phyloP scores from a whole-genome alignment of 1,140 invertebrate species.

The Drosophila carrolli region DNA sequence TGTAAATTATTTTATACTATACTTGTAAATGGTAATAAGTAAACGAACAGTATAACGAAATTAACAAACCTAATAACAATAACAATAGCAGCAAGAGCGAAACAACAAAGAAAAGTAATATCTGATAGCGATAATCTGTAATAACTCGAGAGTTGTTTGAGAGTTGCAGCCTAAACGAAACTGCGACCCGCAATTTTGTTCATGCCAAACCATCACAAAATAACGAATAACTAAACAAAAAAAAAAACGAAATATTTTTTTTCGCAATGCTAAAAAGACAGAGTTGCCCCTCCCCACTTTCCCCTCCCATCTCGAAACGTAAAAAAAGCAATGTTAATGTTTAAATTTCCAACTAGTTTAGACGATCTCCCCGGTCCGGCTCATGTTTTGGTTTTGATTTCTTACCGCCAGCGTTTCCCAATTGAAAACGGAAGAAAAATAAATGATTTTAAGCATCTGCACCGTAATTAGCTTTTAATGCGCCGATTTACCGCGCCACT shows the following conservation, averaged over 20 bases:
- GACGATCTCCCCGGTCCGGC: slow-evolving; percentile 58
- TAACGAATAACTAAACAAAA: not conserved
- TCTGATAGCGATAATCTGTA: slow-evolving; percentile 52
- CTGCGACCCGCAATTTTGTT: slow-evolving; percentile 45
- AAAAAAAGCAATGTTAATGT: slow-evolving; percentile 60
- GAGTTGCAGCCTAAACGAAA: slow-evolving; percentile 23
- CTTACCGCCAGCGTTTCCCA: slow-evolving; percentile 20
- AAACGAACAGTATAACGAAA: slow-evolving; percentile 55
- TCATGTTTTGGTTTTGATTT: slow-evolving; percentile 49
- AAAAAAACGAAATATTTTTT: slow-evolving; percentile 7
- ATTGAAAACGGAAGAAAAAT: slow-evolving; percentile 39
- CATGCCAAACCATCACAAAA: slow-evolving; percentile 59
- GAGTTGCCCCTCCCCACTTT: not conserved
- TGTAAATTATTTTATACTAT: slow-evolving; percentile 82
- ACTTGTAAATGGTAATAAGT: slow-evolving; percentile 68
- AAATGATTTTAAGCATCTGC: slow-evolving; percentile 55
- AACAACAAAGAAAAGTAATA: slow-evolving; percentile 31
- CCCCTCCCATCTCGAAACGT: slow-evolving; percentile 1
- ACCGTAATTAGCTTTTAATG: slow-evolving; percentile 74
- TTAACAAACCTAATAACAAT: slow-evolving; percentile 35
- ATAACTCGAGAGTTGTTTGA: slow-evolving; percentile 78
- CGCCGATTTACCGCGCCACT: slow-evolving; percentile 53
- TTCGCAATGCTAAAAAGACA: slow-evolving; percentile 47
- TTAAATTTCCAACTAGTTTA: slow-evolving; percentile 60
- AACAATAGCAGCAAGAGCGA: slow-evolving; percentile 29